Percentiles rank a stretch among this genome's conserved stretches.
Evolutionary conservation across 2,797 vertebrate species (phyloP).

Genomic region (Xiphophorus birchmanni): DNA sequence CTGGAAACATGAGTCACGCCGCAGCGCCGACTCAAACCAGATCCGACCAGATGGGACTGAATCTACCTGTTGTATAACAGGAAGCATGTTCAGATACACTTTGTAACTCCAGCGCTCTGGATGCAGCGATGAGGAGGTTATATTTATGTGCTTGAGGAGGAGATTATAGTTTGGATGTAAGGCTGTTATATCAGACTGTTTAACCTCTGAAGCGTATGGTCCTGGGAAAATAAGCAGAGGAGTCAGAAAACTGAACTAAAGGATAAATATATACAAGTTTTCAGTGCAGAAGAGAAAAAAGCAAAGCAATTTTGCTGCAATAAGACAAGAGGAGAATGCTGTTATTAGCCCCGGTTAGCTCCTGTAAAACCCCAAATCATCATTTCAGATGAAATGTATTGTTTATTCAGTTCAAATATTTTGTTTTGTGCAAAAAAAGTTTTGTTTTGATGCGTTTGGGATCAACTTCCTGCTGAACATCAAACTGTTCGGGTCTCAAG

Average conservation of each 20-base stretch:
- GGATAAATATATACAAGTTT: neutral
- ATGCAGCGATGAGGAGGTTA: neutral
- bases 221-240: neutral
- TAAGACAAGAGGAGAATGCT: neutral
- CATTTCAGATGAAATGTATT: neutral
- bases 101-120: conserved; percentile 1
- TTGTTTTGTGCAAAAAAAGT: neutral
- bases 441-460: neutral
- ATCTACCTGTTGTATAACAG: conserved; percentile 41
- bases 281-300: neutral
- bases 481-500: neutral
- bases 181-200: neutral
- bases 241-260: neutral
- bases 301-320: neutral
- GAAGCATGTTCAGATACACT: neutral
- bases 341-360: neutral
- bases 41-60: conserved; percentile 40
- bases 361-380: neutral
- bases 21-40: conserved; percentile 34
- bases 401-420: neutral
- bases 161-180: conserved; percentile 1
- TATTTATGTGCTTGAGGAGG: neutral
- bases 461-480: neutral
- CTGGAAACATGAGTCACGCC: conserved; percentile 33
- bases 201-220: neutral